A percentile compares a stretch with the other conserved stretches of the same genome.
phyloP scores from a whole-genome alignment of 2,797 vertebrate genomes.

The Hippocampus kuda region DNA sequence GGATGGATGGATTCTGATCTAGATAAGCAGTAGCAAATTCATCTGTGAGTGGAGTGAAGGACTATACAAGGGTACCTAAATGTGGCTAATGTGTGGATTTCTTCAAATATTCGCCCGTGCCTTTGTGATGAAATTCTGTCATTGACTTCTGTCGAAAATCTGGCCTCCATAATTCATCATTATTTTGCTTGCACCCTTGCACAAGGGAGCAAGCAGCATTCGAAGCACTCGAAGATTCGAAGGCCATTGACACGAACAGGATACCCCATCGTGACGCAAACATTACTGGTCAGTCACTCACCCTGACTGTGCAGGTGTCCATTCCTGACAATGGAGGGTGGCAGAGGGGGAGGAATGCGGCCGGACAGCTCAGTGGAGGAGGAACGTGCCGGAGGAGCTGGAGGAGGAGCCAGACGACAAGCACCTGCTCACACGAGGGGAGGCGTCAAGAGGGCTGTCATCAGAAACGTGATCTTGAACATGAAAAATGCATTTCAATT shows the following conservation, averaged over 20 bases:
- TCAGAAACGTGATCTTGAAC: background rate
- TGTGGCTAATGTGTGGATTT: too few species aligned
- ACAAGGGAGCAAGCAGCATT: too few species aligned
- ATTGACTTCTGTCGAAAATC: too few species aligned
- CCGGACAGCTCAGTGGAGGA: constrained; percentile 84
- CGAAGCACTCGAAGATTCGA: background rate
- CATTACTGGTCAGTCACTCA: constrained; percentile 43
- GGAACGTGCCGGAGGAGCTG: constrained; percentile 84
- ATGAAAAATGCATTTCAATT: constrained; percentile 2
- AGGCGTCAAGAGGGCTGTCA: background rate
- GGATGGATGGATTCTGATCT: too few species aligned
- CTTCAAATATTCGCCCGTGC: too few species aligned
- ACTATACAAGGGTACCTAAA: too few species aligned
- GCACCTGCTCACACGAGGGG: constrained; percentile 39
- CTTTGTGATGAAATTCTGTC: too few species aligned
- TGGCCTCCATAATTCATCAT: too few species aligned
- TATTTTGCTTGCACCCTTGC: background rate
- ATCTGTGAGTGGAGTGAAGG: too few species aligned
- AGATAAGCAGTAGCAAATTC: too few species aligned
- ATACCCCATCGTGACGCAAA: background rate
- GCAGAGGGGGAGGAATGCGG: constrained; percentile 72
- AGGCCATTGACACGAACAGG: background rate
- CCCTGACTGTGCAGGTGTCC: constrained; percentile 74
- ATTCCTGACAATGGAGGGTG: constrained; percentile 65
- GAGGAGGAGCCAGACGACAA: constrained; percentile 78